Conservation (phyloP, 2,888 invertebrate species). For the Acleris literana region DNA sequence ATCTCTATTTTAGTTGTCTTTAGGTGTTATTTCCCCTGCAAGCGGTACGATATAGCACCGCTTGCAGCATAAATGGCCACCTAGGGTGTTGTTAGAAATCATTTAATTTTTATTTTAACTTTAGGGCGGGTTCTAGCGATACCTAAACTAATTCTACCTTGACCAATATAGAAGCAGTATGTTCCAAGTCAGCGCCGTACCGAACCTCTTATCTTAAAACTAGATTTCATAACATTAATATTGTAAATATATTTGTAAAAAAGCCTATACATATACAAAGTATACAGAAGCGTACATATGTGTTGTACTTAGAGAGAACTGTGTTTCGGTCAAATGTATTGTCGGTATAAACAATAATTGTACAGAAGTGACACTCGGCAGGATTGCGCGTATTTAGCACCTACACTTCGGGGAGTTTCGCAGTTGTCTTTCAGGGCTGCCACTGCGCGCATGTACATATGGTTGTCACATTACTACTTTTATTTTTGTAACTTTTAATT, state of each 20-base stretch:
- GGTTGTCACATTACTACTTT: slow-evolving; percentile 30
- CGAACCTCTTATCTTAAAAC: slow-evolving; percentile 51
- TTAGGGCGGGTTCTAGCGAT: slow-evolving; percentile 75
- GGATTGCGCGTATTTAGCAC: background rate
- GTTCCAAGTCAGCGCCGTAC: slow-evolving; percentile 21
- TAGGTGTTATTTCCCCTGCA: slow-evolving; percentile 15
- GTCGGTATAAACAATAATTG: slow-evolving; percentile 6
- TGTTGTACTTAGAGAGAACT: slow-evolving; percentile 64
- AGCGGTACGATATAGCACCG: background rate
- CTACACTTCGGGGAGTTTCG: too few species aligned
- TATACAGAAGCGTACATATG: slow-evolving; percentile 57
- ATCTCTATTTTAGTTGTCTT: slow-evolving; percentile 39
- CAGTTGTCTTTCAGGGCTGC: background rate
- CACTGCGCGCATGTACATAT: background rate
- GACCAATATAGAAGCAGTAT: slow-evolving; percentile 43
- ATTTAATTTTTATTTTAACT: slow-evolving; percentile 45
- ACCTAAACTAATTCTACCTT: slow-evolving; percentile 70
- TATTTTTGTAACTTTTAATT: slow-evolving; percentile 56
- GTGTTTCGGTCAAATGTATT: slow-evolving; percentile 38
- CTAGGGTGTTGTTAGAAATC: slow-evolving; percentile 39
- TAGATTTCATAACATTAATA: slow-evolving; percentile 56
- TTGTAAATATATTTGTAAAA: slow-evolving; percentile 73
- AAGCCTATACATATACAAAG: slow-evolving; percentile 67
- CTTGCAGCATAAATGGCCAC: background rate
- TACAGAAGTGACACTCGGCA: slow-evolving; percentile 3